Percentiles rank a stretch among this genome's conserved stretches.
Evolutionary conservation across 2,888 invertebrate species (phyloP).

Genomic region (Drosophila helvetica): DNA sequence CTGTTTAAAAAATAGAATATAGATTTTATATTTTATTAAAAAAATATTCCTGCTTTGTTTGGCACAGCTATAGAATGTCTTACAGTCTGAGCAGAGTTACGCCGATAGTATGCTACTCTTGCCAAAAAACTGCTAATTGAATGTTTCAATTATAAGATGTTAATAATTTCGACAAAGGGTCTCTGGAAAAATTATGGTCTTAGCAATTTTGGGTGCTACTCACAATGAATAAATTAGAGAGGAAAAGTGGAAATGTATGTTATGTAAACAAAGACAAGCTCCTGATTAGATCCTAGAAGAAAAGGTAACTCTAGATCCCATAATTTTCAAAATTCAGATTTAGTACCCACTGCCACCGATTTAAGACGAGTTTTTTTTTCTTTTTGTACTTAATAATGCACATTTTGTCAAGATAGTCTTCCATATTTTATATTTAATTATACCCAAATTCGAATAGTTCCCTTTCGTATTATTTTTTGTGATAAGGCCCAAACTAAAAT

Average conservation of each 20-base stretch:
- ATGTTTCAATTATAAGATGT: neutral
- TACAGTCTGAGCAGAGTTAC: neutral
- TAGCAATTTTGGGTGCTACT: no score
- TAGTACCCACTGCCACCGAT: neutral
- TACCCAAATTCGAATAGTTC: neutral
- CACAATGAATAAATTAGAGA: neutral
- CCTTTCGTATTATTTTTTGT: slow-evolving; percentile 1
- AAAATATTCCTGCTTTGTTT: neutral
- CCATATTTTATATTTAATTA: neutral
- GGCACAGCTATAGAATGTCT: neutral
- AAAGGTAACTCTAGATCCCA: no score
- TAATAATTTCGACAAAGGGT: neutral
- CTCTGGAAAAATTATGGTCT: neutral
- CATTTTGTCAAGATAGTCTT: neutral
- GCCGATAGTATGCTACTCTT: neutral
- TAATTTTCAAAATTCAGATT: neutral
- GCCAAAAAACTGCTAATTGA: neutral
- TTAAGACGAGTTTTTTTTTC: neutral
- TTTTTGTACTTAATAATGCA: no score
- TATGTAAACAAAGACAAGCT: no score
- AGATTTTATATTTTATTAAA: neutral
- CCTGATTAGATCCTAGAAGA: no score
- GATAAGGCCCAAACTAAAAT: neutral
- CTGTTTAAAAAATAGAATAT: neutral
- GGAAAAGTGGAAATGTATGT: neutral